Percentiles rank a stretch among this genome's conserved stretches.
These are phyloP conservation scores for Manis crassicaudata DNA, from an alignment of 2,797 vertebrate genomes.

Conservation along the genomic window DNA sequence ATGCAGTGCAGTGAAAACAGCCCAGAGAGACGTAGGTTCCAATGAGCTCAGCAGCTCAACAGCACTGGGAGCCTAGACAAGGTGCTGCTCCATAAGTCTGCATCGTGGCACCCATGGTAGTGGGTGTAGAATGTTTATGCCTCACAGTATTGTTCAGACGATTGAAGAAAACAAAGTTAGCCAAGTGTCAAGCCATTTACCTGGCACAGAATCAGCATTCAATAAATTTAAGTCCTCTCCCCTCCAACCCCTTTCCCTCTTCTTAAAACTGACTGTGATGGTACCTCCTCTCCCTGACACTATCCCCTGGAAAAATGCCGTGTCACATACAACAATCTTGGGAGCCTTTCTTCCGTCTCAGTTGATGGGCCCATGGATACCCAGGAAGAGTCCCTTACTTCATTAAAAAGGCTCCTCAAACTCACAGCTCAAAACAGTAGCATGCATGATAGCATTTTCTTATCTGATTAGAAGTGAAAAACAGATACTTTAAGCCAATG, in stretches of 20 bases:
- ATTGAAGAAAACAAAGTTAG: slow-evolving; percentile 44
- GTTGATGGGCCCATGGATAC: not conserved
- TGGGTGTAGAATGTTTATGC: not conserved
- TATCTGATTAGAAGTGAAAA: not conserved
- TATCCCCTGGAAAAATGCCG: not conserved
- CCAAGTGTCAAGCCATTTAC: not conserved
- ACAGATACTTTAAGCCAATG: not conserved
- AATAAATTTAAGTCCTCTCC: not conserved
- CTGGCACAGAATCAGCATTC: not conserved
- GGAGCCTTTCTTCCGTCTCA: slow-evolving; percentile 28
- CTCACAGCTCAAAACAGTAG: not conserved
- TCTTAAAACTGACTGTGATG: not conserved
- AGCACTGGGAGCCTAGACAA: not conserved
- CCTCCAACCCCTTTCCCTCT: not conserved
- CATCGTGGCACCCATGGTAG: no score
- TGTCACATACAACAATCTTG: not conserved
- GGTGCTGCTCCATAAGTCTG: not conserved
- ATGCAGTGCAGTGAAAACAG: not conserved
- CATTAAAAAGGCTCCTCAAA: not conserved
- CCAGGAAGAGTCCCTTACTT: not conserved
- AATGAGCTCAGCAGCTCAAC: not conserved
- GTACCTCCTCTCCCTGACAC: not conserved
- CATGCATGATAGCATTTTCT: not conserved
- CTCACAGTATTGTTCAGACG: not conserved
- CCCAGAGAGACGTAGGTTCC: not conserved